Conservation (phyloP, 2,113 vertebrate species). For the Bungarus multicinctus region DNA sequence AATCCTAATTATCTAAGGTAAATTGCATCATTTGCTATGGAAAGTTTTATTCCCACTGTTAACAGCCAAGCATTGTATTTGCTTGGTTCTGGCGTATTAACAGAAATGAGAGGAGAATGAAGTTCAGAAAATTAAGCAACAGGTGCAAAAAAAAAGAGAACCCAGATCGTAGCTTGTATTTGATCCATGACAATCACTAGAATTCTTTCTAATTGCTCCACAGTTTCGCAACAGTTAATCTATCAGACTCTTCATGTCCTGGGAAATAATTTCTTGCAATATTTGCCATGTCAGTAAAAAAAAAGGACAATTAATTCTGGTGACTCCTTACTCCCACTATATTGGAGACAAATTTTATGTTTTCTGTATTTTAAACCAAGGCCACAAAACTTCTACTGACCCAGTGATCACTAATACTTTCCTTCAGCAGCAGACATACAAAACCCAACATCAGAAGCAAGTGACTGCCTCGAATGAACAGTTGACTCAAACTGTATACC, state of each 20-base stretch:
- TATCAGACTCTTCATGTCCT: neutral
- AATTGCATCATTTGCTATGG: neutral
- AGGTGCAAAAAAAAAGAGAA: neutral
- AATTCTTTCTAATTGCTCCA: neutral
- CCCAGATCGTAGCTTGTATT: neutral
- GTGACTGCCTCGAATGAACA: neutral
- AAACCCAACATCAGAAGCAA: neutral
- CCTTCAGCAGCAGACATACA: neutral
- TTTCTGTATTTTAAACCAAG: neutral
- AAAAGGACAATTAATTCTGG: neutral
- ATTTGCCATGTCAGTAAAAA: neutral
- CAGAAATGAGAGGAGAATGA: neutral
- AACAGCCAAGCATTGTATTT: neutral
- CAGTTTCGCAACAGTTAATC: neutral
- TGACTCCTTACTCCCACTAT: neutral
- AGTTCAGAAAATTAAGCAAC: neutral
- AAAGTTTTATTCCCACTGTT: neutral
- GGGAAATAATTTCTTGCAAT: neutral
- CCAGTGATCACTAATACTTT: neutral
- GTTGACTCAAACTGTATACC: neutral
- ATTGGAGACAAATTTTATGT: neutral
- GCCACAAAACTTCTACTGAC: neutral
- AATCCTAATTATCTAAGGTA: neutral
- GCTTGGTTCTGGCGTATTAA: neutral
- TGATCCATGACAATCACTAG: neutral